Evolutionary conservation across 2,888 invertebrate genomes (phyloP), one percentile per base, ranked within the genome.

Genomic region (Dolichopus griseipennis): DNA sequence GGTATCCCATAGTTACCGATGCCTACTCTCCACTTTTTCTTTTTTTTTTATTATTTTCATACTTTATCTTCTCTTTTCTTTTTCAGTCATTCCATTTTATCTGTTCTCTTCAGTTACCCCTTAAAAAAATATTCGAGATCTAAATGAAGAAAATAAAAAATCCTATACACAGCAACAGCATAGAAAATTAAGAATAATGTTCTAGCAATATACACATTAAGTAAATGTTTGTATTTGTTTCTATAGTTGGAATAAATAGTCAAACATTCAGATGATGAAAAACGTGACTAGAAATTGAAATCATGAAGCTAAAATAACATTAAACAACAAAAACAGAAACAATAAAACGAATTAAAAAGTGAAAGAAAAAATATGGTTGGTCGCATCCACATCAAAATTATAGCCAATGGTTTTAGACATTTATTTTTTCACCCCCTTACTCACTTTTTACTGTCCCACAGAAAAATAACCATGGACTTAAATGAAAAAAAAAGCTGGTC

Each of bases 221-320:
- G n/a, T 52, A 52, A 6, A 12, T 18, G 52, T 12, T n/a, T n/a
- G 6, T 52, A 52, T 12, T 12, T 52, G 18, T 27, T 27, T 27
- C 27, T 27, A 63, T 63, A 27, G 10, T 27, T 12, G 61, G n/a
- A n/a, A n/a, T 27, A 27, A 27, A 22, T 9, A 63, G 12, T 18
- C 20, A 20, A 63, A 63, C 15, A 63, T 27, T 15, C 27, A 63
- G 27, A 27, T 63, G 52, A 52, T 52, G 63, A 63, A 63, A 63
- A 63, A 63, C 63, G 63, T 63, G 63, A 63, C 63, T 27, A 15
- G 27, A 63, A 63, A 33, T 22, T 27, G 6, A 63, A 27, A 63
- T 63, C 18, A 62, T 27, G 5, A 62, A 62, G 62, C 52, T n/a
- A 18, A 52, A 18, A 15, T 52, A 52, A 52, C 9, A 52, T 18